phyloP scores from a whole-genome alignment of 2,888 invertebrate species.

The Lydus trimaculatus region DNA sequence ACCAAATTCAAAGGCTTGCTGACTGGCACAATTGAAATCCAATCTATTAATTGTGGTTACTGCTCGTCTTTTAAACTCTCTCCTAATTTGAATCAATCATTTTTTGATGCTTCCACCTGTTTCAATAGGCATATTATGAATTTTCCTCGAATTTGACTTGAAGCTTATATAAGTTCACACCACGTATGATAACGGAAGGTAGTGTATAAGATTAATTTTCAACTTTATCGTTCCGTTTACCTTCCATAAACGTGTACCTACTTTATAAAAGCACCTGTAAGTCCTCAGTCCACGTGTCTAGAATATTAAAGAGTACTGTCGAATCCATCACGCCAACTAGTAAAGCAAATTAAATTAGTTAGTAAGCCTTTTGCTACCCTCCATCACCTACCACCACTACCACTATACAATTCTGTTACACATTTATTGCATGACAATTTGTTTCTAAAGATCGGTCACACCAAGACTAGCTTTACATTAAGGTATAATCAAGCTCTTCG shows the following conservation, averaged over 20 bases:
- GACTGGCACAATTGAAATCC: background rate
- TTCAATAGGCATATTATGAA: background rate
- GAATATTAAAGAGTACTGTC: constrained; percentile 47
- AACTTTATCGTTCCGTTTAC: constrained; percentile 39
- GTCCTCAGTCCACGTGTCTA: constrained; percentile 27
- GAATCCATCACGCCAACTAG: constrained; percentile 51
- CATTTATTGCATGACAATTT: constrained; percentile 55
- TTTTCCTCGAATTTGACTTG: background rate
- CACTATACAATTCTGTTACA: constrained; percentile 14
- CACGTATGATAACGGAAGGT: background rate
- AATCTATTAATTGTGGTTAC: background rate
- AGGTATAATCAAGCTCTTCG: no score
- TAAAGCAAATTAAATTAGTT: constrained; percentile 53
- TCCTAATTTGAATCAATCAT: background rate
- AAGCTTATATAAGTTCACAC: background rate
- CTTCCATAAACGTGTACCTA: constrained; percentile 45
- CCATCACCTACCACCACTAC: constrained; percentile 42
- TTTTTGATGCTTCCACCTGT: background rate
- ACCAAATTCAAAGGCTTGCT: no score
- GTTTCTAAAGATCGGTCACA: constrained; percentile 37
- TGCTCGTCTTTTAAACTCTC: background rate
- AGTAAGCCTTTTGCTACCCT: constrained; percentile 38
- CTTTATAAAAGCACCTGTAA: constrained; percentile 38
- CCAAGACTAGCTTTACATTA: constrained; percentile 10
- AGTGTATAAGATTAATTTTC: constrained; percentile 29